A percentile compares a stretch with the other conserved stretches of the same genome.
Evolutionary conservation across 1,140 invertebrate species (phyloP).

Genomic region (Pteromalus puparum): DNA sequence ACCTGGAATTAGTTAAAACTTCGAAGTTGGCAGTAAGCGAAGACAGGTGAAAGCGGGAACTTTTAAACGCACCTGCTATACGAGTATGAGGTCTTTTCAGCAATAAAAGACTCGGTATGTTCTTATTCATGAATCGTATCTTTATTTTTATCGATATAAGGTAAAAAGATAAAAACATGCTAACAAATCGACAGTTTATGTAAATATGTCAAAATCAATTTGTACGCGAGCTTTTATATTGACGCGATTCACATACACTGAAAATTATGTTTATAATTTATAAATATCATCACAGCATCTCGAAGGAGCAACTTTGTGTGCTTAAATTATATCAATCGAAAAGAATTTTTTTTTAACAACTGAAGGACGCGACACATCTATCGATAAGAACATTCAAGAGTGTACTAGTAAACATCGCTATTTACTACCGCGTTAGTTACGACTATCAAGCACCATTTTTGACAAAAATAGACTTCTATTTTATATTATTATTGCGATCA

Average conservation of each 20-base stretch:
- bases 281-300: constrained; percentile 26
- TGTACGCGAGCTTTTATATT: neutral
- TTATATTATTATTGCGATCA: neutral
- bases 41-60: no score
- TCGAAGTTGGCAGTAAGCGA: no score
- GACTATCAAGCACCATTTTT: constrained; percentile 37
- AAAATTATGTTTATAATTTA: neutral
- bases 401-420: neutral
- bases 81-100: neutral
- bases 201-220: constrained; percentile 13
- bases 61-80: no score
- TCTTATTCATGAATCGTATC: neutral
- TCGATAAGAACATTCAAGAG: neutral
- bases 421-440: constrained; percentile 1
- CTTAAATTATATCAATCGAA: neutral
- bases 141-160: constrained; percentile 35
- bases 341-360: constrained; percentile 4
- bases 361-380: neutral
- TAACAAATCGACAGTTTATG: constrained; percentile 2
- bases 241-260: neutral
- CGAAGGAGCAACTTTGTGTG: neutral
- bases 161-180: constrained; percentile 36
- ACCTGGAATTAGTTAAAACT: no score
- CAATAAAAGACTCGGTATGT: neutral
- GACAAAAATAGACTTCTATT: constrained; percentile 37